Evolutionary conservation across 1,140 invertebrate genomes (phyloP).

Genomic region (Steinernema khuongi): DNA sequence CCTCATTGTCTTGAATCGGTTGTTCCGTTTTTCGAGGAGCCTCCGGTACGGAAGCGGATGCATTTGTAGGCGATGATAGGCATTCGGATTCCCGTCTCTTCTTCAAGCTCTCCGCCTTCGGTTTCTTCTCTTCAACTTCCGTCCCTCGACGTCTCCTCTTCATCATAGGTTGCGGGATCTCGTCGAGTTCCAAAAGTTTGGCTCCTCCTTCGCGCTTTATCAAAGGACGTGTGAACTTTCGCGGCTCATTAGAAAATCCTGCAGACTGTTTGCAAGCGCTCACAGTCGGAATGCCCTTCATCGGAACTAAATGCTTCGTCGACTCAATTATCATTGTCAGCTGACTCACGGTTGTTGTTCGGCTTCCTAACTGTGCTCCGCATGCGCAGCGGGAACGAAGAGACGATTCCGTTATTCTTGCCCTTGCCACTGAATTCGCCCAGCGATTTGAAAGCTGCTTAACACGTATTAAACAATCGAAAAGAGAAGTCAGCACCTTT

Average conservation of each 20-base stretch:
- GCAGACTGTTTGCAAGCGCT: constrained; percentile 41
- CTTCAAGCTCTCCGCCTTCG: constrained; percentile 26
- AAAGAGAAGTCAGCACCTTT: constrained; percentile 34
- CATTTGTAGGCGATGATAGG: neutral
- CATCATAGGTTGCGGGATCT: constrained; percentile 38
- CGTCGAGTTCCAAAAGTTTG: constrained; percentile 40
- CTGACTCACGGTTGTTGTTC: constrained; percentile 38
- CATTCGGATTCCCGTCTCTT: neutral
- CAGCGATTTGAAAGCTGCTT: constrained; percentile 31
- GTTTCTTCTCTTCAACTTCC: constrained; percentile 25
- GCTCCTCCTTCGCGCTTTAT: constrained; percentile 42
- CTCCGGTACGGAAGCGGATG: neutral
- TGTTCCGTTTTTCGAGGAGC: neutral
- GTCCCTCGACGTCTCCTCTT: constrained; percentile 24
- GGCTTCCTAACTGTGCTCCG: constrained; percentile 36
- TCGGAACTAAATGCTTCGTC: constrained; percentile 19
- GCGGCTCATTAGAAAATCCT: constrained; percentile 46
- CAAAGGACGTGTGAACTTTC: constrained; percentile 43
- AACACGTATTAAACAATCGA: constrained; percentile 15
- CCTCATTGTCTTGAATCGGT: neutral
- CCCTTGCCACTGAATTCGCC: neutral
- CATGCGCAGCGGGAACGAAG: constrained; percentile 38
- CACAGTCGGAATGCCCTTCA: constrained; percentile 27
- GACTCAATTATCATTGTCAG: neutral
- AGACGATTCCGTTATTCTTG: constrained; percentile 33